Conservation (phyloP, 2,113 vertebrate genomes). For the Rhea americana region DNA sequence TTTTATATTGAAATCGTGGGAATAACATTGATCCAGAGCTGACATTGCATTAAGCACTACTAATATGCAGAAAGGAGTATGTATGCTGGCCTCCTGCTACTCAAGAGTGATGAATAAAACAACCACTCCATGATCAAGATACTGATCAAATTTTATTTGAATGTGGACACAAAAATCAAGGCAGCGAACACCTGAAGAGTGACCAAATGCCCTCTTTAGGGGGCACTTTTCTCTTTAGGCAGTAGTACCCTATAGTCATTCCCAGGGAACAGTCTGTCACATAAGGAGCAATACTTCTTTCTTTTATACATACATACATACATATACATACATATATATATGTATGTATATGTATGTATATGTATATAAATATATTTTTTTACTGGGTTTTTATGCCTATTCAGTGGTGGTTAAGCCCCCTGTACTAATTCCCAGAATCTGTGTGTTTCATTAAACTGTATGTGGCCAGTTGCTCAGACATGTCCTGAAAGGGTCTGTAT, state of each 20-base stretch:
- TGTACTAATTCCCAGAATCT: neutral
- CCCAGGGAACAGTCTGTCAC: neutral
- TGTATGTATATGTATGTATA: no score
- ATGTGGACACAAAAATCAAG: fast-evolving
- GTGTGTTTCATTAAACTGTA: neutral
- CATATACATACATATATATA: no score
- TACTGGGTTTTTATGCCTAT: neutral
- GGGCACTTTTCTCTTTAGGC: neutral
- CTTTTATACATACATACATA: no score
- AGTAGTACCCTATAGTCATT: neutral
- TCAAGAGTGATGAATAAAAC: neutral
- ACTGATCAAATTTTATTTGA: neutral
- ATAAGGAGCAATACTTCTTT: neutral
- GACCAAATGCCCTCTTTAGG: neutral
- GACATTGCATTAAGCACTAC: neutral
- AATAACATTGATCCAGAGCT: neutral
- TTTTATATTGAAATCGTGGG: neutral
- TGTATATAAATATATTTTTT: neutral
- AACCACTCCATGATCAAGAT: neutral
- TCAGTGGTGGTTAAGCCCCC: neutral
- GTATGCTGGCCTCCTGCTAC: neutral
- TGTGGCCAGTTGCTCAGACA: neutral
- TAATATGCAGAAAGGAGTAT: neutral
- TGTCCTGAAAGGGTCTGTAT: neutral
- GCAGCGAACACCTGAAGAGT: neutral